phyloP scores from a whole-genome alignment of 2,797 vertebrate species.

The Mareca strepera region DNA sequence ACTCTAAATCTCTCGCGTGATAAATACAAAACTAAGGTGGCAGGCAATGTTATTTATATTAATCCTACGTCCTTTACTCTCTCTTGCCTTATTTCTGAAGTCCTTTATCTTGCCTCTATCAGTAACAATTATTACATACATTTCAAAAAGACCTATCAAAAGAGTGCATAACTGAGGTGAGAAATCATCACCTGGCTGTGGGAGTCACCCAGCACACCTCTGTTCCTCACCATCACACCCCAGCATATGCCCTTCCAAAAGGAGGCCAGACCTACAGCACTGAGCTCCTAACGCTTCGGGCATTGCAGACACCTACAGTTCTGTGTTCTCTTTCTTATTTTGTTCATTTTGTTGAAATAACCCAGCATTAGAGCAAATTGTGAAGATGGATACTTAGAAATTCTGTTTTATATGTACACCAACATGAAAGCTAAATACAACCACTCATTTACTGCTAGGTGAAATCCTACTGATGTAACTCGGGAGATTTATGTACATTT shows the following conservation, averaged over 20 bases:
- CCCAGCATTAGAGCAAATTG: not conserved
- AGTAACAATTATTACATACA: not conserved
- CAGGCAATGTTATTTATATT: not conserved
- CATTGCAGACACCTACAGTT: not conserved
- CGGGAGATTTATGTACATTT: not conserved
- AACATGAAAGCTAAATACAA: not conserved
- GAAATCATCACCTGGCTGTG: not conserved
- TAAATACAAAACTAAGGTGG: not conserved
- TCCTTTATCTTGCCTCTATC: not conserved
- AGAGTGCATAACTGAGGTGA: no score
- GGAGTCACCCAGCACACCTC: not conserved
- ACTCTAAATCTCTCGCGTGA: not conserved
- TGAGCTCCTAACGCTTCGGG: not conserved
- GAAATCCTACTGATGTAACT: not conserved
- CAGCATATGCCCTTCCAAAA: not conserved
- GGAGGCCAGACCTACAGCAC: not conserved
- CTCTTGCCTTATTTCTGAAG: not conserved
- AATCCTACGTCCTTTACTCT: not conserved
- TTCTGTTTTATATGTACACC: not conserved
- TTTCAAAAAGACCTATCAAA: not conserved
- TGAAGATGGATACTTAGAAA: not conserved
- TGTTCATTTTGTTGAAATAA: not conserved
- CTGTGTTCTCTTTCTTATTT: not conserved
- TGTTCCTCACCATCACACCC: not conserved
- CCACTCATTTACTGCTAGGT: not conserved